phyloP scores from a whole-genome alignment of 2,797 vertebrate species.

The Pseudopleuronectes americanus region DNA sequence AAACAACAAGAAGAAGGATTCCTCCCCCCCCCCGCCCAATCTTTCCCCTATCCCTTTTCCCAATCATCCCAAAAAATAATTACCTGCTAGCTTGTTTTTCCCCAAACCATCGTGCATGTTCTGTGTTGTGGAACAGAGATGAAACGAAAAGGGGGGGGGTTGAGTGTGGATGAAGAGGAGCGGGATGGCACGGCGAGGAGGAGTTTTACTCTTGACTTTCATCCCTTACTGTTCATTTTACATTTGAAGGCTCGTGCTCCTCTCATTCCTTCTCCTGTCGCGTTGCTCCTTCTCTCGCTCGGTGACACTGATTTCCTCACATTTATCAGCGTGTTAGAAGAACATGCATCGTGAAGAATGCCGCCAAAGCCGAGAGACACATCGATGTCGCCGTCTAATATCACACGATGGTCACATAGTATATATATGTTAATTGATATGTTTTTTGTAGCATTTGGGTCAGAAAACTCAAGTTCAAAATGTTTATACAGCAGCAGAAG shows the following conservation, averaged over 20 bases:
- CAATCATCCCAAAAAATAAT: conserved; percentile 47
- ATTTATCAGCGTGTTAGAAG: background rate
- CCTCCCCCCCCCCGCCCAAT: background rate
- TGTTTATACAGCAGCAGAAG: no score
- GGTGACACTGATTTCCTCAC: conserved; percentile 4
- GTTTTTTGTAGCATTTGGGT: no score
- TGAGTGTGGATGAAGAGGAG: conserved; percentile 16
- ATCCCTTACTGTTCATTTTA: conserved; percentile 35
- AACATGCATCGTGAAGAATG: background rate
- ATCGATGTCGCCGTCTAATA: background rate
- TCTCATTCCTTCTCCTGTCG: conserved; percentile 20
- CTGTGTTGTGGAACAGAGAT: conserved; percentile 28
- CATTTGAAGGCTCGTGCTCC: conserved; percentile 1
- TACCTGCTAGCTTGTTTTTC: conserved; percentile 17
- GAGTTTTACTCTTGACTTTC: conserved; percentile 52
- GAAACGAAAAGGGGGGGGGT: conserved; percentile 38
- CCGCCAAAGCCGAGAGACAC: background rate
- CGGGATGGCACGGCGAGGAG: conserved; percentile 23
- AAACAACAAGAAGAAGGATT: conserved; percentile 26
- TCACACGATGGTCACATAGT: background rate
- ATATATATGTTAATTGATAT: no score
- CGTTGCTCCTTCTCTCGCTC: background rate
- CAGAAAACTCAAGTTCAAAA: no score
- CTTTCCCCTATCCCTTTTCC: conserved; percentile 7
- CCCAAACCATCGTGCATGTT: background rate